phyloP scores from a whole-genome alignment of 2,113 vertebrate genomes.

The Hydropotes inermis region DNA sequence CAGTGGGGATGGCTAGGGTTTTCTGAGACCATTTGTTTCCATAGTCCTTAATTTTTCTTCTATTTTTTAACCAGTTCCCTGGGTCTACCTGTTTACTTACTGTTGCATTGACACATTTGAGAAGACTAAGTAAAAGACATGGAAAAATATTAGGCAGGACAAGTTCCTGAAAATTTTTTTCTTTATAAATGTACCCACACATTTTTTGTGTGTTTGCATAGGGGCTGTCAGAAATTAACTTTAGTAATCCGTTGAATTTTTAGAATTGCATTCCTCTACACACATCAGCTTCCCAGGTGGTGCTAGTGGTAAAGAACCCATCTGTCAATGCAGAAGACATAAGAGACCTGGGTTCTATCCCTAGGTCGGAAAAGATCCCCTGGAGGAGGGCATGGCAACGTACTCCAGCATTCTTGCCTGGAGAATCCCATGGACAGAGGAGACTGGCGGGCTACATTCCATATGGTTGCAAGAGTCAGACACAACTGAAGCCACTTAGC shows the following conservation, averaged over 20 bases:
- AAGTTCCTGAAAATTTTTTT: background rate
- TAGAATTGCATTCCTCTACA: background rate
- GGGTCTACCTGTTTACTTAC: background rate
- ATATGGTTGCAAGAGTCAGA: background rate
- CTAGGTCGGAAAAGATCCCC: background rate
- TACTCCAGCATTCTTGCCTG: background rate
- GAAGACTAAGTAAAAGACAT: background rate
- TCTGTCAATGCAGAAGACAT: background rate
- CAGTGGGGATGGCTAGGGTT: background rate
- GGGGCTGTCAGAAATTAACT: background rate
- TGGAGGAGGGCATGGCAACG: background rate
- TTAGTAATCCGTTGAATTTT: constrained; percentile 14
- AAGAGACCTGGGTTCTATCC: background rate
- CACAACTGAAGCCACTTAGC: background rate
- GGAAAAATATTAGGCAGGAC: background rate
- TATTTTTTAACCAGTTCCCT: background rate
- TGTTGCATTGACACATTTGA: background rate
- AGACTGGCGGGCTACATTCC: background rate
- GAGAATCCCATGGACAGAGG: background rate
- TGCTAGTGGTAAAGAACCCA: background rate
- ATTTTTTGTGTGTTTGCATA: background rate
- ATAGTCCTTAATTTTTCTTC: background rate
- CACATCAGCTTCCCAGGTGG: background rate
- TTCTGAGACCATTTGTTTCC: constrained; percentile 23
- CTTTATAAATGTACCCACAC: background rate